Evolutionary conservation across 2,113 vertebrate species (phyloP).

Genomic region (Apodemus speciosus): DNA sequence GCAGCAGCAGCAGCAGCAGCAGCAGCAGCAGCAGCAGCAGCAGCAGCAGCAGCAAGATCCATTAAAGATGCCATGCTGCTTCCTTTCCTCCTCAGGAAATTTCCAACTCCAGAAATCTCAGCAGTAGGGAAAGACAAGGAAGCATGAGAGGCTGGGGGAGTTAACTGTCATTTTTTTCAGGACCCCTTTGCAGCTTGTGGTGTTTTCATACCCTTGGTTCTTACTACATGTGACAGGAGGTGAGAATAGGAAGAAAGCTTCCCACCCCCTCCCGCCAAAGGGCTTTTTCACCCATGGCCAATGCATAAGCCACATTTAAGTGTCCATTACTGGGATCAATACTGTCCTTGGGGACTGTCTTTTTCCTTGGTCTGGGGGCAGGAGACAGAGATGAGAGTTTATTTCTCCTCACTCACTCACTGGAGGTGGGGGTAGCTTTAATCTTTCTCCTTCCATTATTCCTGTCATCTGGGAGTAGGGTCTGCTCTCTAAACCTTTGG

Average conservation of each 20-base stretch:
- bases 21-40: background rate
- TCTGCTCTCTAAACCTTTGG: background rate
- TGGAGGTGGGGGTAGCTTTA: background rate
- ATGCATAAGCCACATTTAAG: conserved; percentile 51
- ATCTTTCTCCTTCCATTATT: conserved; percentile 23
- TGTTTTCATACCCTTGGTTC: background rate
- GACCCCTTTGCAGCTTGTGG: background rate
- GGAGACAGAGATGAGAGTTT: background rate
- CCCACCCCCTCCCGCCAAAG: background rate
- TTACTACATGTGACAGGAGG: background rate
- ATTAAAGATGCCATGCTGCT: conserved; percentile 15
- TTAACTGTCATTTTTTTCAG: background rate
- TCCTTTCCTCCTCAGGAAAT: conserved; percentile 30
- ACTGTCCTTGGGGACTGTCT: conserved; percentile 62
- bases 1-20: background rate
- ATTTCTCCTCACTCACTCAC: background rate
- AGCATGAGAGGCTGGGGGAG: background rate
- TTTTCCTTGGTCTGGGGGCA: conserved; percentile 61
- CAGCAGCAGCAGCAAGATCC: background rate
- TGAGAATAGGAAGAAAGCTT: background rate
- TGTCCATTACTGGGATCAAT: conserved; percentile 75
- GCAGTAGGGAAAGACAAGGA: background rate
- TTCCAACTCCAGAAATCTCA: conserved; percentile 36
- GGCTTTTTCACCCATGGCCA: background rate
- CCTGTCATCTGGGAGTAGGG: background rate